Evolutionary conservation across 2,888 invertebrate species (phyloP), one percentile per base, ranked within the genome.

Genomic region (Drosophila anomalata): DNA sequence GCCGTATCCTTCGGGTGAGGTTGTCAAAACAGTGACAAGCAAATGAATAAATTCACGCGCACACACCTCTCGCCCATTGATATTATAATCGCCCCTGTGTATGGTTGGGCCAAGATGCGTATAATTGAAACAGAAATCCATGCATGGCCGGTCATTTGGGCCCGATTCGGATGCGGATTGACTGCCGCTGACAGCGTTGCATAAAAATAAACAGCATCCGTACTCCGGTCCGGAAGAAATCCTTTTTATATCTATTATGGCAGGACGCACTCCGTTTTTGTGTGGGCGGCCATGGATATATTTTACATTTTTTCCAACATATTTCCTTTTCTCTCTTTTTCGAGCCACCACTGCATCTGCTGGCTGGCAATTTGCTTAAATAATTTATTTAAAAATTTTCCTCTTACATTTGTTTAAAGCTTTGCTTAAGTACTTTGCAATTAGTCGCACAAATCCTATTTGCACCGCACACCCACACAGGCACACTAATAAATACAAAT

Each of bases 361-460:
- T 17, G 22, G 22, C 17, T 42, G 52, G 51, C 62, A 62, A 78
- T 84, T 82, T 86, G 78, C 81, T 76, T 82, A 76, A 90, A 90
- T 89, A 90, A 90, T 89, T 88, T 83, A 90, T 89, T 68, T 81
- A 86, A 89, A 76, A 85, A 51, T 55, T 77, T 78, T 78, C 77
- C 88, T 89, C 79, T 82, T 82, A 76, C 89, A 89, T 89, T 89
- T 89, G 88, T 87, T 84, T 78, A 78, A 87, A 89, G 88, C 89
- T 78, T 87, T 87, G 78, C 86, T 89, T 85, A 90, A 90, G 89
- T 81, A 90, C 90, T 89, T 90, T 89, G 86, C 90, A 90, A 90
- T 90, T 90, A 90, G 90, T 90, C 89, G 79, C 75, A 66, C 81
- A 89, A 89, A 90, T 89, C 88, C 83, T 67, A 74, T 87, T 86